phyloP scores from a whole-genome alignment of 2,888 invertebrate species.

The Ceraclea dissimilis region DNA sequence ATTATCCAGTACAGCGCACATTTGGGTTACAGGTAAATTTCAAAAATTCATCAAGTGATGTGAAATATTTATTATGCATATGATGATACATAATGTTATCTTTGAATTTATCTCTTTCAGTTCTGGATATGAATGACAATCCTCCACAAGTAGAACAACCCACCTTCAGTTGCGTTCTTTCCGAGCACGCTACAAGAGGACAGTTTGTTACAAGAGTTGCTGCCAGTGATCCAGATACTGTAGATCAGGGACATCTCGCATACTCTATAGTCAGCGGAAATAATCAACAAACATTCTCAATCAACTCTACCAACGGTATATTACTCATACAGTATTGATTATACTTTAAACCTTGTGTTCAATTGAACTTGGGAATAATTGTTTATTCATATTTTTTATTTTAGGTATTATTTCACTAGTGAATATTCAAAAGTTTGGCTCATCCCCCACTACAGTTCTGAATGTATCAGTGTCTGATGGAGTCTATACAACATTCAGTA shows the following conservation, averaged over 20 bases:
- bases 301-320: constrained; percentile 37
- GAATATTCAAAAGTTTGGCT: constrained; percentile 66
- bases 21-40: constrained; percentile 64
- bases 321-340: neutral
- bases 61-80: no score
- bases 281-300: constrained; percentile 65
- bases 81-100: no score
- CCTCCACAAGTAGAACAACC: constrained; percentile 78
- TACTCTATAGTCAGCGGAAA: constrained; percentile 82
- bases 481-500: constrained; percentile 83
- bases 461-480: constrained; percentile 96
- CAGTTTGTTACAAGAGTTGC: constrained; percentile 82
- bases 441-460: constrained; percentile 57
- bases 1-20: constrained; percentile 71
- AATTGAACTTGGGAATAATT: no score
- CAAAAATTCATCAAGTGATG: no score
- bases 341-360: neutral
- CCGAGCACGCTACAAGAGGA: constrained; percentile 74
- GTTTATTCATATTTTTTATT: neutral
- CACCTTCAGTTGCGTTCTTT: constrained; percentile 70
- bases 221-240: constrained; percentile 80
- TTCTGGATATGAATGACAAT: constrained; percentile 87
- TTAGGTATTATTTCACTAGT: constrained; percentile 59
- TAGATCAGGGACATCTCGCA: constrained; percentile 64
- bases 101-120: constrained; percentile 35